These are phyloP conservation scores for Sebastes nivosus DNA, from an alignment of 2,797 vertebrate species.

Conservation along the genomic window DNA sequence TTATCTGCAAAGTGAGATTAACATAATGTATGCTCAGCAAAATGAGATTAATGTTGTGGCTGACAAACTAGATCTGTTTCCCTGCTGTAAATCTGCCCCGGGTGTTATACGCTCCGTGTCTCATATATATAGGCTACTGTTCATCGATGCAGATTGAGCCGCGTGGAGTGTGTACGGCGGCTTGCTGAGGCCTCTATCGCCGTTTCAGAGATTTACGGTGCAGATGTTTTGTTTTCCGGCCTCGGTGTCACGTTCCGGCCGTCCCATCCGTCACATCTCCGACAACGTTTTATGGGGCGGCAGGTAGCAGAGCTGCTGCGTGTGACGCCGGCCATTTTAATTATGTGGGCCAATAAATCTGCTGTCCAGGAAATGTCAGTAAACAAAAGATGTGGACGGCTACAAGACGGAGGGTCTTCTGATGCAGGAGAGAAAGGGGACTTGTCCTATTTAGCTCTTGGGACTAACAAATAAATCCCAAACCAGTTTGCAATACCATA, in stretches of 20 bases:
- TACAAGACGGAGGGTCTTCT: background rate
- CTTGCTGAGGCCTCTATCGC: background rate
- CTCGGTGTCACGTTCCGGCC: background rate
- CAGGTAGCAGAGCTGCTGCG: slow-evolving; percentile 8
- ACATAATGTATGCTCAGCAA: slow-evolving; percentile 13
- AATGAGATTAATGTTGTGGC: slow-evolving; percentile 29
- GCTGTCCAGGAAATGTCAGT: slow-evolving; percentile 25
- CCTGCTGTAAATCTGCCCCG: slow-evolving; percentile 13
- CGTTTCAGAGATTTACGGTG: slow-evolving; percentile 27
- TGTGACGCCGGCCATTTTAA: slow-evolving; percentile 47
- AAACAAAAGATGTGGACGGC: background rate
- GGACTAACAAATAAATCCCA: background rate
- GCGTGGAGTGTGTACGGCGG: background rate
- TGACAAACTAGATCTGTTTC: slow-evolving; percentile 6
- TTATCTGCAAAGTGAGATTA: slow-evolving; percentile 24
- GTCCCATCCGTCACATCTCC: slow-evolving; percentile 40
- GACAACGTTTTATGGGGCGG: slow-evolving; percentile 35
- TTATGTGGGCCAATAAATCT: slow-evolving; percentile 58
- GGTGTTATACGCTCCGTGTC: background rate
- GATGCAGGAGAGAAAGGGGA: background rate
- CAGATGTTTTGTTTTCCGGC: slow-evolving; percentile 35
- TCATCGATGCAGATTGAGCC: slow-evolving; percentile 7
- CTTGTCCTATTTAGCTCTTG: background rate
- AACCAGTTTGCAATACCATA: background rate
- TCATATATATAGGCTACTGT: too few species aligned